Conservation (phyloP, 2,797 vertebrate genomes). For the Chloroceryle amazona region DNA sequence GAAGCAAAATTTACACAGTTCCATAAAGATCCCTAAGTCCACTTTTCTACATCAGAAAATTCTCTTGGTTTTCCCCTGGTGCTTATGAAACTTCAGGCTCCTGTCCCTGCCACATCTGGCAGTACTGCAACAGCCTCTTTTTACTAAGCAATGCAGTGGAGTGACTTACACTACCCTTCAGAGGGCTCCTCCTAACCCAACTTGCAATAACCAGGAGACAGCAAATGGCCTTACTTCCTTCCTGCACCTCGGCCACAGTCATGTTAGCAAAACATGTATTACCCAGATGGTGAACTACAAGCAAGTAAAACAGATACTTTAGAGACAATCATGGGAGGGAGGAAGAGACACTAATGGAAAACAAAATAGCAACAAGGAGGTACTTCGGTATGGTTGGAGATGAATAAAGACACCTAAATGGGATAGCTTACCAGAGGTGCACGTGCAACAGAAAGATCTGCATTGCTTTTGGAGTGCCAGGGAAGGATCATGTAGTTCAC, state of each 20-base stretch:
- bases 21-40: not conserved
- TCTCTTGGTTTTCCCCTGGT: not conserved
- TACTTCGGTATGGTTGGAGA: not conserved
- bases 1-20: not conserved
- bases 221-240: not conserved
- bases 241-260: not conserved
- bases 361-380: not conserved
- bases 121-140: not conserved
- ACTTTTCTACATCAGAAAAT: not conserved
- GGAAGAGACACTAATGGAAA: not conserved
- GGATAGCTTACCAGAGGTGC: not conserved
- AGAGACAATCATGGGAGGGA: not conserved
- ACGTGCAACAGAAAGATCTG: not conserved
- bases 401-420: not conserved
- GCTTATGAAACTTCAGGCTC: not conserved
- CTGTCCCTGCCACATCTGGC: not conserved
- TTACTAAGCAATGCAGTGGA: not conserved
- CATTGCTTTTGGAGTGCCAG: not conserved
- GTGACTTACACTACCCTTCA: rapidly evolving
- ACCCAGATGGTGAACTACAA: not conserved
- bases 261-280: not conserved
- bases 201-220: not conserved
- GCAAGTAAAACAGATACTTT: not conserved
- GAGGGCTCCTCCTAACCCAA: not conserved
- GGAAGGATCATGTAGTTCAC: not conserved